Evolutionary conservation across 2,888 invertebrate genomes (phyloP), one percentile per base, ranked within the genome.

Genomic region (Xestia ashworthii): DNA sequence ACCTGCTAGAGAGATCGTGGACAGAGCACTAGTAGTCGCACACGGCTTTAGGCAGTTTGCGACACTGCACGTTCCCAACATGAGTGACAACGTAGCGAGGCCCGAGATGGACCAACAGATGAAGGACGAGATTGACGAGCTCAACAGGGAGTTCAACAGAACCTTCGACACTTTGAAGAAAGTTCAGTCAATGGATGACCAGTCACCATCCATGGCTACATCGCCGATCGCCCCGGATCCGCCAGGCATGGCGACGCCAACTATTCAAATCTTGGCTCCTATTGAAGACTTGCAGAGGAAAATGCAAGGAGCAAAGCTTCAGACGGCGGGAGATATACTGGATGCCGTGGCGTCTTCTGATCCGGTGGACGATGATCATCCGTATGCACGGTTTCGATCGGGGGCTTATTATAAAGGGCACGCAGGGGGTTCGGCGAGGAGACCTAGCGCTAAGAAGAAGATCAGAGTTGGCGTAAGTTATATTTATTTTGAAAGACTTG

Each of bases 11-110:
- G 96, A 97, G 41, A 84, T 98, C 8, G 88, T 97, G 5, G 98
- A 98, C 88, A 97, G 98, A 88, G 96, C 98, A 9, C 96, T 97
- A 86, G 98, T 98, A 67, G 98, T 99, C 38, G 97, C 97, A 64
- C 97, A 98, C 88, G 98, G 99, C 48, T 92, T 98, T 66, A 97
- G 96, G 84, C 97, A 98, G 84, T 98, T 98, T 88, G 94, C 95
- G 67, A 83, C 91, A 38, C 92, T 96, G 94, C 89, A 94, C 84
- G 89, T 94, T 64, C 94, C 95, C 87, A 94, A 93, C 85, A 90
- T 93, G 41, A 92, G 91, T 78, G 79, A 87, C 81, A 89, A 90
- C 80, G 44, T 85, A 87, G 92, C 92, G 41, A 89, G 69, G 58
- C 74, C 89, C 3, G 87, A 88, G 32, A 95, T 95, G 94, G 95